Evolutionary conservation across 2,888 invertebrate species (phyloP), one percentile per base, ranked within the genome.

Genomic region (Acronicta aceris): DNA sequence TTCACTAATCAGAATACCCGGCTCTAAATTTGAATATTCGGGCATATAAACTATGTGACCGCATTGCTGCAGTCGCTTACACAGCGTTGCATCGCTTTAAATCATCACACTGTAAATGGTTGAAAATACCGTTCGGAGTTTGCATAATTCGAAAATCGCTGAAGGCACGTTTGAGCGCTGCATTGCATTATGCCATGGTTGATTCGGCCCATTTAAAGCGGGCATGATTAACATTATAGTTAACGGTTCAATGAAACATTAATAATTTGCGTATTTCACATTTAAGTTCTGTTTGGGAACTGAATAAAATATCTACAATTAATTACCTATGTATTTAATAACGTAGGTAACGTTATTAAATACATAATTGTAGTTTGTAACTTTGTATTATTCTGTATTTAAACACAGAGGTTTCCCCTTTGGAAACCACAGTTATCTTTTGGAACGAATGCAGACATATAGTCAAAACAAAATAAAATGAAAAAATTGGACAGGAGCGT

Each of bases 61-160:
- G 15, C 54, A 61, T 43, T 41, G 56, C 55, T 49, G 58, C 52
- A 62, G 6, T 58, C 48, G 60, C 47, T 62, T 54, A 67, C 56
- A 49, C 51, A 57, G 38, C 50, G 51, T 51, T 61, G 63, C 61
- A 70, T 59, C 63, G 66, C 59, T 69, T 69, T 73, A 76, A 69
- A 74, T 65, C 76, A 76, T 70, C 59, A 53, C 47, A 42, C 30
- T 64, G 50, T 50, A 67, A 63, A 67, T 56, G 65, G 65, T 63
- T 52, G 51, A 75, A 76, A 76, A 64, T 57, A 76, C 59, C 55
- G 59, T 51, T 62, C 47, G 48, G 52, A 47, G 40, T 51, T 54
- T 50, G 55, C 59, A 40, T 63, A 69, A 57, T 73, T 52, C 58
- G 70, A 57, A 61, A 73, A 73, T 70, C 61, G 63, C 51, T 70